These are phyloP conservation scores for Cordilura impudica DNA, from an alignment of 2,888 invertebrate species.

Conservation along the genomic window DNA sequence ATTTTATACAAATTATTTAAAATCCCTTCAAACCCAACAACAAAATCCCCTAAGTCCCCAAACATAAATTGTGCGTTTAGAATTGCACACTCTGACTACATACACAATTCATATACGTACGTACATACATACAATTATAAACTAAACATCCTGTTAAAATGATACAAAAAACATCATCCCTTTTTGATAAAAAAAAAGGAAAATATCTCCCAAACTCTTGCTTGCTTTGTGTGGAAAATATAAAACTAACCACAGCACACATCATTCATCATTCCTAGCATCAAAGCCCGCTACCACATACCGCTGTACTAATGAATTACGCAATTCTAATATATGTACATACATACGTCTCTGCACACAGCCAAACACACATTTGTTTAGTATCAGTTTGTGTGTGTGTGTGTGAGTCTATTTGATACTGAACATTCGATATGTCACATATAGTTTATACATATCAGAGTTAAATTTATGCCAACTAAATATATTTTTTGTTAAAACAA, in stretches of 20 bases:
- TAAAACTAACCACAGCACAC: conserved; percentile 66
- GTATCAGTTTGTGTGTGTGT: background rate
- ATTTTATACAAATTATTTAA: conserved; percentile 42
- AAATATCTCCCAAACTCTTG: background rate
- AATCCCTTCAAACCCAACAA: background rate
- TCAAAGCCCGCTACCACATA: conserved; percentile 45
- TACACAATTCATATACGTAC: no score
- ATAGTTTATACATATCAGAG: conserved; percentile 37
- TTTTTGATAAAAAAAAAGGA: conserved; percentile 30
- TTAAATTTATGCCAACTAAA: conserved; percentile 52
- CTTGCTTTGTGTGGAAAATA: conserved; percentile 17
- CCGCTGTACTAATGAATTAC: conserved; percentile 73
- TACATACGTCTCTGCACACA: conserved; percentile 64
- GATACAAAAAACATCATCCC: conserved; percentile 49
- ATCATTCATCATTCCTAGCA: conserved; percentile 74
- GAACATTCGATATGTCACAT: conserved; percentile 48
- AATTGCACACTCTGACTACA: background rate
- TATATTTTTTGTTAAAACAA: conserved; percentile 20
- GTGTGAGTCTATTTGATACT: conserved; percentile 11
- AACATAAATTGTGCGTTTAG: conserved; percentile 41
- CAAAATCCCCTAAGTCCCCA: conserved; percentile 11
- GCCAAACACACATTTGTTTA: conserved; percentile 32
- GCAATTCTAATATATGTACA: conserved; percentile 73
- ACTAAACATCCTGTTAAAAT: conserved; percentile 55
- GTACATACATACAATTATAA: conserved; percentile 20